Evolutionary conservation across 2,797 vertebrate genomes (phyloP).

Genomic region (Eulemur albifrons): DNA sequence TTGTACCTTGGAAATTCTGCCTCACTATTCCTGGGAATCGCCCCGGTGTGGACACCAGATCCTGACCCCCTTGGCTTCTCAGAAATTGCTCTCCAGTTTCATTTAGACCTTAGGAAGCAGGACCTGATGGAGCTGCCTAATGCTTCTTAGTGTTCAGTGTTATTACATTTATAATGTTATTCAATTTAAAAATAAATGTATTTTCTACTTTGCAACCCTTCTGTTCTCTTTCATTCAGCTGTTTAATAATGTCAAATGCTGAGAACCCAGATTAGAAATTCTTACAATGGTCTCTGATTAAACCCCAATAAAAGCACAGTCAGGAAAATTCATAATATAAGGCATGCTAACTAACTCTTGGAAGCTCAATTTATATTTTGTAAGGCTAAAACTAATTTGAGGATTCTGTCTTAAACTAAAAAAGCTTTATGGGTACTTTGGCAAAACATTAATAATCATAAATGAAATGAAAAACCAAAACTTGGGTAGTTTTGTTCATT

Average conservation of each 20-base stretch:
- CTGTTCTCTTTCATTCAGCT: slow-evolving; percentile 71
- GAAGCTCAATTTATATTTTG: slow-evolving; percentile 64
- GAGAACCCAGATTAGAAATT: slow-evolving; percentile 76
- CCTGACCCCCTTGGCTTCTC: neutral
- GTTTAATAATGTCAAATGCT: slow-evolving; percentile 78
- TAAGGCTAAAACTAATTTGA: slow-evolving; percentile 68
- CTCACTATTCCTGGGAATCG: neutral
- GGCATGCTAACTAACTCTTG: slow-evolving; percentile 66
- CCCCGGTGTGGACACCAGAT: neutral
- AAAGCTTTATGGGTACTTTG: slow-evolving; percentile 66
- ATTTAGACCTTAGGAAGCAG: slow-evolving; percentile 11
- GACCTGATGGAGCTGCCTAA: slow-evolving; percentile 19
- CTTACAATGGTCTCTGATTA: slow-evolving; percentile 78
- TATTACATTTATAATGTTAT: slow-evolving; percentile 70
- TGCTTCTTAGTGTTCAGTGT: slow-evolving; percentile 53
- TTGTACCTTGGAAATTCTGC: neutral
- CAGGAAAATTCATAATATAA: slow-evolving; percentile 73
- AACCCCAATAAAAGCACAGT: slow-evolving; percentile 65
- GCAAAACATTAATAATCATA: slow-evolving; percentile 59
- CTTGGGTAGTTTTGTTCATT: slow-evolving; percentile 36
- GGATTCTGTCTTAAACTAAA: slow-evolving; percentile 66
- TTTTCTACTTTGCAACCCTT: slow-evolving; percentile 71
- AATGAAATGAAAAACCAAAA: slow-evolving; percentile 7
- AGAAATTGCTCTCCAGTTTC: slow-evolving; percentile 18
- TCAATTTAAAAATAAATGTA: slow-evolving; percentile 76